A percentile compares a stretch with the other conserved stretches of the same genome.
Evolutionary conservation across 2,113 vertebrate genomes (phyloP).

Genomic region (Neoarius graeffei): DNA sequence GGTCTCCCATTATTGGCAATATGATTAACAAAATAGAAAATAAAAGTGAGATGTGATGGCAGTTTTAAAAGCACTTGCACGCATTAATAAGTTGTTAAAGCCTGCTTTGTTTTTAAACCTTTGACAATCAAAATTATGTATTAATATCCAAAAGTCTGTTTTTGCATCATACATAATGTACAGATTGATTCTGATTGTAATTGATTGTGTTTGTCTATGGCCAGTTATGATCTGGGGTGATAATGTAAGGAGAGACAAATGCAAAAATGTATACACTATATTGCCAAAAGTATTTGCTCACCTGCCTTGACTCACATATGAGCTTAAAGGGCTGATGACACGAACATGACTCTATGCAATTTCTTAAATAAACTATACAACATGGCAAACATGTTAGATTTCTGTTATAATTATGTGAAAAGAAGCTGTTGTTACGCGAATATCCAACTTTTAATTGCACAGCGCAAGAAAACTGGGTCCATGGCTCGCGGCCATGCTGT

Average conservation of each 20-base stretch:
- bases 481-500: too few relatives aligned
- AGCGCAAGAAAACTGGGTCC: too few relatives aligned
- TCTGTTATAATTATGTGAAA: too few relatives aligned
- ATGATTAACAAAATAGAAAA: not conserved
- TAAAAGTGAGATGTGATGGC: not conserved
- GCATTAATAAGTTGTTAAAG: not conserved
- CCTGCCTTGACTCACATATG: too few relatives aligned
- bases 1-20: not conserved
- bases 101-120: not conserved
- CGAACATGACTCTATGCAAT: too few relatives aligned
- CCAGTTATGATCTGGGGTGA: not conserved
- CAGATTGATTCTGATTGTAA: not conserved
- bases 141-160: not conserved
- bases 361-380: too few relatives aligned
- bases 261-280: not conserved
- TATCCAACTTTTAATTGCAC: too few relatives aligned
- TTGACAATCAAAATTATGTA: not conserved
- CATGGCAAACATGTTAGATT: too few relatives aligned
- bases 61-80: not conserved
- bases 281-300: too few relatives aligned
- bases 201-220: not conserved
- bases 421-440: too few relatives aligned
- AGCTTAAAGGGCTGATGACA: too few relatives aligned
- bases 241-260: not conserved
- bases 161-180: not conserved